These are phyloP conservation scores for Aulostomus chinensis DNA, from an alignment of 2,797 vertebrate species.

Conservation along the genomic window DNA sequence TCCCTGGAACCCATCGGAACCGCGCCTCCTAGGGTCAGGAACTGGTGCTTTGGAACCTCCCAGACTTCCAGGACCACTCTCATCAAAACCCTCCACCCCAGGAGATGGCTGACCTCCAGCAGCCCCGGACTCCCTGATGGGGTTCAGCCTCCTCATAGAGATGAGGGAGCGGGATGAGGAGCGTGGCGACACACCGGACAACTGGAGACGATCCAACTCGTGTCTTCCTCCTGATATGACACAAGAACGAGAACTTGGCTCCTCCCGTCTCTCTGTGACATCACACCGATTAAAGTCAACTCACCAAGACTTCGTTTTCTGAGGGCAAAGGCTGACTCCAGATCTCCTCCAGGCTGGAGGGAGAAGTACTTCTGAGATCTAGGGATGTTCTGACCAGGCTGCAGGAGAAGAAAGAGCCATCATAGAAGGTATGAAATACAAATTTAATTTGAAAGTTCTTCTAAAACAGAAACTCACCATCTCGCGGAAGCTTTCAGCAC, in stretches of 20 bases:
- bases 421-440: not conserved
- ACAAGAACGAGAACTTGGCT: too few relatives aligned
- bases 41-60: constrained; percentile 35
- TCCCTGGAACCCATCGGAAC: not conserved
- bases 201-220: not conserved
- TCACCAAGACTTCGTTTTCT: constrained; percentile 76
- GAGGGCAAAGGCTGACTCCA: constrained; percentile 80
- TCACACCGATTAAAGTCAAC: too few relatives aligned
- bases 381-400: constrained; percentile 57
- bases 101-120: not conserved
- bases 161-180: constrained; percentile 40
- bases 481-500: constrained; percentile 54
- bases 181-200: constrained; percentile 44
- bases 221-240: constrained; percentile 51
- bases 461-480: constrained; percentile 18
- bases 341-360: constrained; percentile 86
- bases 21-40: constrained; percentile 39
- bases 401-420: too few relatives aligned
- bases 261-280: too few relatives aligned
- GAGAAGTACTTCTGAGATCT: constrained; percentile 81
- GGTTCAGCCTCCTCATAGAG: constrained; percentile 71
- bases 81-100: constrained; percentile 18
- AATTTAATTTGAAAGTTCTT: not conserved
- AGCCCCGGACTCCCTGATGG: constrained; percentile 73
- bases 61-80: constrained; percentile 3